These are phyloP conservation scores for Microctenopoma lineatum DNA, from an alignment of 2,797 vertebrate genomes.

Conservation along the genomic window DNA sequence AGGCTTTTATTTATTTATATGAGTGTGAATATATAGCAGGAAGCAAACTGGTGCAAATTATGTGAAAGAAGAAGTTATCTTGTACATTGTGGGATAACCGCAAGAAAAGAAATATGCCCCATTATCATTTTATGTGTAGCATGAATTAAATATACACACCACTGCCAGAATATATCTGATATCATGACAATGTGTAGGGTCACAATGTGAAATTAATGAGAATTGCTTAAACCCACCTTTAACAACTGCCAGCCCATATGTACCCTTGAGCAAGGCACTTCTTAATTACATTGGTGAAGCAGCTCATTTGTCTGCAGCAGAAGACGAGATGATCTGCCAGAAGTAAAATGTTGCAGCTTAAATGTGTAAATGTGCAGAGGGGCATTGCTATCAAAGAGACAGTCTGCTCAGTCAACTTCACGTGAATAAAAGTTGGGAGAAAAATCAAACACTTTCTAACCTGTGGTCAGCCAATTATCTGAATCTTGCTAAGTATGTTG, in stretches of 20 bases:
- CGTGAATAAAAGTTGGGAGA: conserved; percentile 22
- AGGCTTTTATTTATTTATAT: conserved; percentile 78
- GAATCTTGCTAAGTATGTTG: conserved; percentile 63
- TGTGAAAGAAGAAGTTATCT: conserved; percentile 66
- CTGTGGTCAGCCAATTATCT: conserved; percentile 77
- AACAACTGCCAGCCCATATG: conserved; percentile 23
- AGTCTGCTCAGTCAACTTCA: conserved; percentile 50
- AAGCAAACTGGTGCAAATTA: conserved; percentile 73
- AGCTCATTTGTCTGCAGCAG: conserved; percentile 61
- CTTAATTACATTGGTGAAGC: conserved; percentile 63
- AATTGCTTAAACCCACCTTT: conserved; percentile 43
- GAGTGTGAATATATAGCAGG: conserved; percentile 63
- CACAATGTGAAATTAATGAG: conserved; percentile 61
- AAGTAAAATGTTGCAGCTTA: conserved; percentile 52
- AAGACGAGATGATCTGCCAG: conserved; percentile 49
- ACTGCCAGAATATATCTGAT: conserved; percentile 56
- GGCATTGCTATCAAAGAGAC: conserved; percentile 57
- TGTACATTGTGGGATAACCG: conserved; percentile 57
- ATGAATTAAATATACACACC: conserved; percentile 72
- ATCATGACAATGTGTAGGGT: conserved; percentile 66
- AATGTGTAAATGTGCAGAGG: conserved; percentile 44
- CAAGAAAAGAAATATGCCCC: conserved; percentile 52
- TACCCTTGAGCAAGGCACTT: conserved; percentile 69
- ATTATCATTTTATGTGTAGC: conserved; percentile 67
- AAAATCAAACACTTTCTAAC: conserved; percentile 48